Conservation (phyloP, 2,113 vertebrate species). For the Spermophilus dauricus region DNA sequence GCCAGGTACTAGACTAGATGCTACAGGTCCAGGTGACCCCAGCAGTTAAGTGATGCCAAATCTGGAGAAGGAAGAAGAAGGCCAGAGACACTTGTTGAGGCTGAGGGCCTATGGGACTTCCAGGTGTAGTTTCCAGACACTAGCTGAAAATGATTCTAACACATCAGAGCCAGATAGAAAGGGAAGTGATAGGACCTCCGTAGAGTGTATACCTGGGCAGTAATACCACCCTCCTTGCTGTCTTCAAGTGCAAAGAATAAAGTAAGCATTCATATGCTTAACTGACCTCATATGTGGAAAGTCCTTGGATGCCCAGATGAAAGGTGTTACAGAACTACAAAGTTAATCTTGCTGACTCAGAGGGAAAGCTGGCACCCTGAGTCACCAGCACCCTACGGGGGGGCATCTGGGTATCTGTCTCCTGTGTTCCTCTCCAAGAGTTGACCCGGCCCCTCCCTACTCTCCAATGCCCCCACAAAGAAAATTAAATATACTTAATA, state of each 20-base stretch:
- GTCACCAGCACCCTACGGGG: background rate
- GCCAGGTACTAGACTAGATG: too few relatives aligned
- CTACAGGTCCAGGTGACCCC: background rate
- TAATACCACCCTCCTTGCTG: background rate
- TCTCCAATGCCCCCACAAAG: background rate
- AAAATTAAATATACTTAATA: background rate
- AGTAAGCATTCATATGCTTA: slow-evolving; percentile 7
- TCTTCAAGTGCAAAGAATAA: slow-evolving; percentile 10
- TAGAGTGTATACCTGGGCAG: background rate
- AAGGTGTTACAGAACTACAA: background rate
- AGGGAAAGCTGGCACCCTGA: background rate
- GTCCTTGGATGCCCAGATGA: slow-evolving; percentile 19
- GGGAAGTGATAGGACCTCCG: background rate
- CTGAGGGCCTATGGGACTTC: background rate
- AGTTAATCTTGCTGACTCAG: slow-evolving; percentile 28
- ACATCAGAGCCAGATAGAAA: background rate
- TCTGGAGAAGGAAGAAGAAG: background rate
- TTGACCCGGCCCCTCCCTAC: background rate
- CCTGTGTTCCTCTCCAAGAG: background rate
- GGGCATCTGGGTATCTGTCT: background rate
- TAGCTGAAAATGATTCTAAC: background rate
- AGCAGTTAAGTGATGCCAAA: too few relatives aligned
- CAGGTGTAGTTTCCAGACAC: background rate
- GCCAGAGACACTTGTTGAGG: background rate
- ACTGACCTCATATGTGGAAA: background rate